Base-by-base conservation (phyloP, 2,888 invertebrate species). In the Eledona agricola region DNA sequence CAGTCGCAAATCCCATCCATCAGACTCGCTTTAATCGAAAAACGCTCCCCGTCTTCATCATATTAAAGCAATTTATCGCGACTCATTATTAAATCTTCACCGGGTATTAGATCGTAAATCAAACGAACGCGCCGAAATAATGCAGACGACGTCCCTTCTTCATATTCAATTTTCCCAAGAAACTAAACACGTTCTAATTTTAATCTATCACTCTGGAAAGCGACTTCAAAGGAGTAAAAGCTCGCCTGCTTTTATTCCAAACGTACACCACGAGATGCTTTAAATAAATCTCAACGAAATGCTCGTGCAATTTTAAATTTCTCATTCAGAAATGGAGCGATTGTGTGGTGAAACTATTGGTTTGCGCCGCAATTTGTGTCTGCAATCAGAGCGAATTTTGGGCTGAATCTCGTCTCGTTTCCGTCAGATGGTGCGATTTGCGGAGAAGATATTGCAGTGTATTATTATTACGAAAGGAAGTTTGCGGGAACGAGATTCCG, bases 91-190 rank as follows among this genome's bases (percentile, higher is more conserved):
- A 54, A 54, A 54, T 54, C 54, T 34, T 47, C 54, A 43, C 42
- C 13, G 29, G 25, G 45, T 49, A 54, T 54, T 54, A 49, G 34
- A 7, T 49, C 54, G 49, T 54, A 54, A 54, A 54, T 54, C 54
- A 47, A 7, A 17, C n/a, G 50, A 6, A 9, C 9, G 13, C 13
- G 7, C 23, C 9, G 45, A 40, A 40, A 26, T 45, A 32, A 43
- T 34, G 20, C n/a, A 34, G 23, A 25, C 20, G 29, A 31, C 43
- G 7, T 32, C 9, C 17, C 12, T n/a, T 6, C 19, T 31, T 43
- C 31, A 11, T 19, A 31, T 43, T 43, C 13, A 31, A 43, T 43
- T 26, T 31, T 22, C 31, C 32, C 29, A 32, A 32, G n/a, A 4
- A 2, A 6, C 5, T 32, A 37, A 37, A 37, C 19, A 16, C 40